These are phyloP conservation scores for Drosophila triauraria DNA, from an alignment of 1,140 invertebrate genomes.

Conservation along the genomic window DNA sequence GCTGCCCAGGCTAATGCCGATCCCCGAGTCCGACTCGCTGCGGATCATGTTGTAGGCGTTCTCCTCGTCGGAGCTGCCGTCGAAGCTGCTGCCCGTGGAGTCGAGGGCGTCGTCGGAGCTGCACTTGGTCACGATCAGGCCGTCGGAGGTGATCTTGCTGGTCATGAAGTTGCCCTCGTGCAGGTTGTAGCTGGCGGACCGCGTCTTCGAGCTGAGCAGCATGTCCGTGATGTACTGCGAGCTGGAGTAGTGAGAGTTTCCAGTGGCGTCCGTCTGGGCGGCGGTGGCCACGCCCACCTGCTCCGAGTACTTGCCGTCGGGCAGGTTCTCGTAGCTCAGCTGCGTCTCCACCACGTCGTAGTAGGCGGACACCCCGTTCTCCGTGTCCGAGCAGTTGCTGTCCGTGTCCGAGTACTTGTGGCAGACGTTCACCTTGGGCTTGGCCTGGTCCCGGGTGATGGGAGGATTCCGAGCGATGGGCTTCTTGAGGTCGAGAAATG, in stretches of 20 bases:
- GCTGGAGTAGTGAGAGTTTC: conserved; percentile 67
- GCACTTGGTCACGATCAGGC: conserved; percentile 83
- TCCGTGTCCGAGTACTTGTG: conserved; percentile 86
- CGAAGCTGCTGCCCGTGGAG: conserved; percentile 84
- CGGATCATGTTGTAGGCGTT: conserved; percentile 84
- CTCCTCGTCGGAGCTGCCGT: conserved; percentile 84
- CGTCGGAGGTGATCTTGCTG: conserved; percentile 84
- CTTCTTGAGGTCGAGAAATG: conserved; percentile 86
- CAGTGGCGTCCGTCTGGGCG: conserved; percentile 22
- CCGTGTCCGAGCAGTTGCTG: conserved; percentile 80
- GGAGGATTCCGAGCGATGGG: conserved; percentile 86
- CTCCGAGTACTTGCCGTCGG: conserved; percentile 78
- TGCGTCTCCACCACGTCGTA: conserved; percentile 84
- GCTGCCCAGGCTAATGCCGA: conserved; percentile 81
- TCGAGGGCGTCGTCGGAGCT: conserved; percentile 83
- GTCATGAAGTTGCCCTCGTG: conserved; percentile 85
- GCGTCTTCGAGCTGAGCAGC: conserved; percentile 80
- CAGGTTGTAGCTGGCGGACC: conserved; percentile 80
- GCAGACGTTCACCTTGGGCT: conserved; percentile 87
- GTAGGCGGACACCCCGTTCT: conserved; percentile 83
- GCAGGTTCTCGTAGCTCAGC: conserved; percentile 84
- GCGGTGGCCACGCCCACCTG: conserved; percentile 65
- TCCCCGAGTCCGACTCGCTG: conserved; percentile 84
- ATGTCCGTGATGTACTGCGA: conserved; percentile 84
- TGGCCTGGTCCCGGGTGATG: conserved; percentile 87